These are phyloP conservation scores for Eriosoma lanigerum DNA, from an alignment of 1,140 invertebrate genomes.

Conservation along the genomic window DNA sequence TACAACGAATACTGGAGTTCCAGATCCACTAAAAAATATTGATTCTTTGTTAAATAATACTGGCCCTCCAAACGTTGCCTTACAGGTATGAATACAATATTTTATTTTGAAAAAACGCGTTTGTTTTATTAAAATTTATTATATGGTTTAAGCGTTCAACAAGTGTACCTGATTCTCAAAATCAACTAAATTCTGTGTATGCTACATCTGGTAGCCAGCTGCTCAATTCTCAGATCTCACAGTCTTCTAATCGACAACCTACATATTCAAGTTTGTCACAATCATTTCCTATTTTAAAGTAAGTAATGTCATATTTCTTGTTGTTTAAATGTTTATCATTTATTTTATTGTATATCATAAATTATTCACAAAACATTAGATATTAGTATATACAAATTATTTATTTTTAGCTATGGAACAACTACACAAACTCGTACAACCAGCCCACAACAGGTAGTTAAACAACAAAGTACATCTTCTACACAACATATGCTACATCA, in stretches of 20 bases:
- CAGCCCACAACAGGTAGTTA: conserved; percentile 11
- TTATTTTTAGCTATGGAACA: conserved; percentile 27
- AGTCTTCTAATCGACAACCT: conserved; percentile 59
- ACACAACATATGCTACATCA: conserved; percentile 26
- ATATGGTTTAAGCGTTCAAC: conserved; percentile 65
- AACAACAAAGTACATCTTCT: neutral
- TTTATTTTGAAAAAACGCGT: neutral
- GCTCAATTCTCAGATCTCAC: conserved; percentile 57
- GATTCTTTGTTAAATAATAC: conserved; percentile 76
- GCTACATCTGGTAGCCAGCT: conserved; percentile 55
- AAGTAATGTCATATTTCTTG: conserved; percentile 27
- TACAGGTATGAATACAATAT: conserved; percentile 61
- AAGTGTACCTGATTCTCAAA: conserved; percentile 73
- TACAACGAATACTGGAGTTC: conserved; percentile 66
- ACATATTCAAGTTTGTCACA: conserved; percentile 57
- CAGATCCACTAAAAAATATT: conserved; percentile 67
- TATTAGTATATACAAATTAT: too few species aligned
- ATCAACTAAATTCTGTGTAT: conserved; percentile 65
- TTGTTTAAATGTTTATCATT: too few species aligned
- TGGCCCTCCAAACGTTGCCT: conserved; percentile 78
- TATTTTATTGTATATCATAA: too few species aligned
- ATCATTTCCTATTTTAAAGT: conserved; percentile 54
- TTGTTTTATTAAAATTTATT: neutral
- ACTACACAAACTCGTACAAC: conserved; percentile 22
- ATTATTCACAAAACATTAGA: too few species aligned